A percentile compares a stretch with the other conserved stretches of the same genome.
phyloP scores from a whole-genome alignment of 1,140 invertebrate genomes.

The Bombus confusus region DNA sequence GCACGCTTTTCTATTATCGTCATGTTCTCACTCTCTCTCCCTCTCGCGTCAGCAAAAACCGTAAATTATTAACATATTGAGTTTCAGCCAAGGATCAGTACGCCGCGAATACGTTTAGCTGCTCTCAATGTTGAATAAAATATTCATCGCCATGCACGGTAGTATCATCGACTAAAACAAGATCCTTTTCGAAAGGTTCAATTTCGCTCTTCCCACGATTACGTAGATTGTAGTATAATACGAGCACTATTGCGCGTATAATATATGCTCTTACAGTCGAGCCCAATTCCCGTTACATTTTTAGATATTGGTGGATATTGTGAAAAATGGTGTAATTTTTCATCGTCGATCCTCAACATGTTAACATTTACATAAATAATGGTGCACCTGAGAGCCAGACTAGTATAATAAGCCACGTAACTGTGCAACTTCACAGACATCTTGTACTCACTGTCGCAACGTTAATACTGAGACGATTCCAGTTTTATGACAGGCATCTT shows the following conservation, averaged over 20 bases:
- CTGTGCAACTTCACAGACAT: conserved; percentile 37
- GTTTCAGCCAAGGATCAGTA: conserved; percentile 13
- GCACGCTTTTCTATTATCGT: neutral
- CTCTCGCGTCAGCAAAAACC: conserved; percentile 35
- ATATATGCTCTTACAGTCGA: neutral
- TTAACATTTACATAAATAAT: conserved; percentile 54
- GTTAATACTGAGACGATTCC: conserved; percentile 32
- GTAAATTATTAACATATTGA: conserved; percentile 61
- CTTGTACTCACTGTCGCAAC: conserved; percentile 18
- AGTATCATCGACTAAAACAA: neutral
- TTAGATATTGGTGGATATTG: neutral
- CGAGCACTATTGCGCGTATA: neutral
- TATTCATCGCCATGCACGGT: neutral
- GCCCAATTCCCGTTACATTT: neutral
- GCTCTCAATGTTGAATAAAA: neutral
- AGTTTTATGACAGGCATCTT: neutral
- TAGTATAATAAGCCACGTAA: conserved; percentile 57
- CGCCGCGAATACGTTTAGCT: neutral
- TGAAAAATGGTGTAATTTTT: neutral
- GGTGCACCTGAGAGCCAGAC: conserved; percentile 62
- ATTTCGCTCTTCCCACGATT: neutral
- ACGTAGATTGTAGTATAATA: conserved; percentile 11
- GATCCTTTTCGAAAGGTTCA: neutral
- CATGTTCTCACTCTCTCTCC: conserved; percentile 8
- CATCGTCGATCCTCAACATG: conserved; percentile 39